Percentiles rank a stretch among this genome's conserved stretches.
Evolutionary conservation across 2,113 vertebrate species (phyloP).

Genomic region (Caracal caracal): DNA sequence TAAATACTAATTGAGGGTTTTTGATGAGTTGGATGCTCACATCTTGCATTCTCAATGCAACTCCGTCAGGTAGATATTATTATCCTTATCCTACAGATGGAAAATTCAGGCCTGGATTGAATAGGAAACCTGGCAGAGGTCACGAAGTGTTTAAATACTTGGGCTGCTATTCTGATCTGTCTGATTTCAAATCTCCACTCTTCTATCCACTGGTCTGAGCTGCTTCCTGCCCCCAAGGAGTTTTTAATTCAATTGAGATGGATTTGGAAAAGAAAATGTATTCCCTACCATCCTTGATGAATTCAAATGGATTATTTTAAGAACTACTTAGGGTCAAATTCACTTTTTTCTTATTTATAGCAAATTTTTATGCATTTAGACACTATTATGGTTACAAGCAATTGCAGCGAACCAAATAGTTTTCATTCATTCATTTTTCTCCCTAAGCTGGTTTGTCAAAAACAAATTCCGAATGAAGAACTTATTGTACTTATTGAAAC

Average conservation of each 20-base stretch:
- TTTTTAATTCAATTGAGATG: conserved; percentile 25
- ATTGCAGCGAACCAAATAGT: neutral
- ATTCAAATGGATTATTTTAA: conserved; percentile 32
- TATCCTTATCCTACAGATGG: neutral
- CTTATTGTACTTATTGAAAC: neutral
- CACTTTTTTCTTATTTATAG: conserved; percentile 19
- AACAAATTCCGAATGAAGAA: conserved; percentile 36
- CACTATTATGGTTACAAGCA: neutral
- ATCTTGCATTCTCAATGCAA: neutral
- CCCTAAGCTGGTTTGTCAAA: neutral
- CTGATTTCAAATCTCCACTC: conserved; percentile 8
- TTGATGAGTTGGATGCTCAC: neutral
- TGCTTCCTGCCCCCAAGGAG: neutral
- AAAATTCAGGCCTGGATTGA: neutral
- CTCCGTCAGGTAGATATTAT: neutral
- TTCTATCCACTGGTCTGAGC: neutral
- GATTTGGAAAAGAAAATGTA: conserved; percentile 34
- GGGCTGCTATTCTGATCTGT: neutral
- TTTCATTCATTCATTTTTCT: conserved; percentile 7
- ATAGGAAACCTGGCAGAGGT: neutral
- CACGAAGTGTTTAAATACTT: conserved; percentile 1
- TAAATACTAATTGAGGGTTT: neutral
- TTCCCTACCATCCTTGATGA: neutral
- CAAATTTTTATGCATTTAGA: conserved; percentile 31
- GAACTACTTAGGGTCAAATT: conserved; percentile 16